Conservation (phyloP, 2,113 vertebrate genomes). For the Eulacestoma nigropectus region DNA sequence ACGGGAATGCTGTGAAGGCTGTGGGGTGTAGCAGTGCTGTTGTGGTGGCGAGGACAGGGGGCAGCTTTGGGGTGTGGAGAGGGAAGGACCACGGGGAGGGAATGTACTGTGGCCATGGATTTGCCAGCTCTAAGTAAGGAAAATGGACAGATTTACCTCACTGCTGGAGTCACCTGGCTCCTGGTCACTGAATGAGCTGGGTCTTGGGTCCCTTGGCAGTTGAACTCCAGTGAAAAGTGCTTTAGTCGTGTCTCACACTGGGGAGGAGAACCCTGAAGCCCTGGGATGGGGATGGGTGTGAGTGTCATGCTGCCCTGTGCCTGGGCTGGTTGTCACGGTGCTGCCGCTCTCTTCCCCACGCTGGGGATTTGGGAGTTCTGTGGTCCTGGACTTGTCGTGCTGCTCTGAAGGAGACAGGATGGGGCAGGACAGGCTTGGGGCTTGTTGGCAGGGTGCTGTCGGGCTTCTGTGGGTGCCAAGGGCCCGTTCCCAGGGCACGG, state of each 20-base stretch:
- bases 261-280: not conserved
- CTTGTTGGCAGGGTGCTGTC: rapidly evolving
- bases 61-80: too few species aligned
- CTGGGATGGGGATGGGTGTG: too few species aligned
- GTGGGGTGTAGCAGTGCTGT: not conserved
- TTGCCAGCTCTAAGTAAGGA: rapidly evolving
- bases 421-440: not conserved
- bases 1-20: rapidly evolving
- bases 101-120: not conserved
- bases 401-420: not conserved
- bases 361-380: not conserved
- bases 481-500: rapidly evolving
- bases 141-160: not conserved
- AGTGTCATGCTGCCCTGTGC: not conserved
- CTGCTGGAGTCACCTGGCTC: not conserved
- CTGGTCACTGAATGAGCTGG: not conserved
- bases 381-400: rapidly evolving
- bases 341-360: rapidly evolving
- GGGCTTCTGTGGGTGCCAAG: not conserved
- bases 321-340: rapidly evolving
- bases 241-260: not conserved
- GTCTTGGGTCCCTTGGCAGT: not conserved
- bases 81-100: not conserved
- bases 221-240: not conserved
- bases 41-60: too few species aligned